These are phyloP conservation scores for Maconellicoccus hirsutus DNA, from an alignment of 1,140 invertebrate genomes.

Conservation along the genomic window DNA sequence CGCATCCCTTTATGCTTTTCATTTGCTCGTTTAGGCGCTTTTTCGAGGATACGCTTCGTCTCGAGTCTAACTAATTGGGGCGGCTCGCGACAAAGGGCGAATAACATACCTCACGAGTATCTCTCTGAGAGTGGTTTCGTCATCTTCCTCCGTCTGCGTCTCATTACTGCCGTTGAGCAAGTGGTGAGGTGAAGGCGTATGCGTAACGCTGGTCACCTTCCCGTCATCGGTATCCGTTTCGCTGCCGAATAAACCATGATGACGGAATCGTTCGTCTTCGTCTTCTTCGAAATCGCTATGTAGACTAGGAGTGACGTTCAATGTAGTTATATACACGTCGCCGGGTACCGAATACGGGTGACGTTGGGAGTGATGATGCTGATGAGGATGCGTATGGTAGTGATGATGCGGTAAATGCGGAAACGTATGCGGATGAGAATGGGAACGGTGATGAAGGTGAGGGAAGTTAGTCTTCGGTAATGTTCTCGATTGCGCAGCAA, in stretches of 20 bases:
- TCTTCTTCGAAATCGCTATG: constrained; percentile 12
- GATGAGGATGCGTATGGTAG: background rate
- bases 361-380: background rate
- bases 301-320: background rate
- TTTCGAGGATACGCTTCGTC: no score
- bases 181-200: constrained; percentile 8
- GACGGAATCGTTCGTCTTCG: constrained; percentile 14
- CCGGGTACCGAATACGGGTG: background rate
- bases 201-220: constrained; percentile 23
- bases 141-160: constrained; percentile 38
- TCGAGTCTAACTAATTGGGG: background rate
- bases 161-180: constrained; percentile 12
- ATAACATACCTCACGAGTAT: constrained; percentile 65
- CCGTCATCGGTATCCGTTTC: constrained; percentile 25
- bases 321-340: background rate
- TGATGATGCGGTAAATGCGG: constrained; percentile 9
- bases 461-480: constrained; percentile 25
- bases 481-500: constrained; percentile 27
- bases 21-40: no score
- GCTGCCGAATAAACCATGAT: constrained; percentile 16
- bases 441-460: constrained; percentile 18
- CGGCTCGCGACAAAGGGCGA: background rate
- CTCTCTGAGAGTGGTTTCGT: constrained; percentile 73
- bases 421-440: background rate
- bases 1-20: background rate